These are phyloP conservation scores for Paratilapia polleni DNA, from an alignment of 2,113 vertebrate genomes.

Conservation along the genomic window DNA sequence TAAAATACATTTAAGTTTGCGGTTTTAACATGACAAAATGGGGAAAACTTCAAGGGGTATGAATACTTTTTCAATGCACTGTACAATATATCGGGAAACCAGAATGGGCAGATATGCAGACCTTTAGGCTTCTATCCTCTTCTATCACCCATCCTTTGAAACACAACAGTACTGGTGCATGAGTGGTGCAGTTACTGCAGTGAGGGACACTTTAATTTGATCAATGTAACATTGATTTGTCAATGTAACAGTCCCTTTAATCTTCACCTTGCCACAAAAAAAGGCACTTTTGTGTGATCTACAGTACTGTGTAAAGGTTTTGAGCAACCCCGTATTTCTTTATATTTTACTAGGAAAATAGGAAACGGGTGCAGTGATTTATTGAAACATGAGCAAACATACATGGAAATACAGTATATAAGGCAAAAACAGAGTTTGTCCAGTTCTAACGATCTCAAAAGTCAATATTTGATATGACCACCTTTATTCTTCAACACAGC, in stretches of 20 bases:
- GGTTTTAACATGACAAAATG: too few relatives aligned
- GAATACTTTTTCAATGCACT: too few relatives aligned
- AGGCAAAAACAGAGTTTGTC: background rate
- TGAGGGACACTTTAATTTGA: background rate
- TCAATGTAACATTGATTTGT: too few relatives aligned
- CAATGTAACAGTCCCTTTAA: background rate
- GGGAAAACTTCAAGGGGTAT: too few relatives aligned
- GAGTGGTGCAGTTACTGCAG: background rate
- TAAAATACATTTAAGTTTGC: too few relatives aligned
- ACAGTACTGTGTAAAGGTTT: background rate
- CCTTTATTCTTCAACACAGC: too few relatives aligned
- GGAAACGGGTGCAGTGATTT: background rate
- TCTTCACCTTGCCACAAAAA: background rate
- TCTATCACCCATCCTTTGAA: background rate
- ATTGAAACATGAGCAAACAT: background rate
- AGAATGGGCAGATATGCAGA: background rate
- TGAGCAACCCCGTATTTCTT: background rate
- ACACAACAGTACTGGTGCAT: constrained; percentile 12
- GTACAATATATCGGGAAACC: background rate
- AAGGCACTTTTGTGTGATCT: background rate
- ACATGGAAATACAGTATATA: background rate
- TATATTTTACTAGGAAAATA: background rate
- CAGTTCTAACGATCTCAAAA: too few relatives aligned
- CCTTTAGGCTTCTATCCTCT: background rate
- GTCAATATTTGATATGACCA: too few relatives aligned